A percentile compares a stretch with the other conserved stretches of the same genome.
These are phyloP conservation scores for Aphodius granarius DNA, from an alignment of 2,888 invertebrate species.

Conservation along the genomic window DNA sequence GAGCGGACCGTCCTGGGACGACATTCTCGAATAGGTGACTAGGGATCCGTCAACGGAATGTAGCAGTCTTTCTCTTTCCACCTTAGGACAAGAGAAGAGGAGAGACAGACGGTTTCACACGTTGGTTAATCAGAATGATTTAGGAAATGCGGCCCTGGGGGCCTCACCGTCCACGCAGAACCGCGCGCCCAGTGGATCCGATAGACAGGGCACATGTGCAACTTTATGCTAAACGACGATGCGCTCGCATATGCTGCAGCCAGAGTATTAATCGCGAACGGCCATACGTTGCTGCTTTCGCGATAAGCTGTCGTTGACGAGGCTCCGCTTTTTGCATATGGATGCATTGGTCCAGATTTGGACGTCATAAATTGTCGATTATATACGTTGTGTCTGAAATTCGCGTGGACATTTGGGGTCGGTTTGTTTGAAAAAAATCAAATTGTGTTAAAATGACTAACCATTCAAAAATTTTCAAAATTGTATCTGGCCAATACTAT, in stretches of 20 bases:
- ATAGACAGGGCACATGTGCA: not conserved
- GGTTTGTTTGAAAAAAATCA: no score
- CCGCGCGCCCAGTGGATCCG: not conserved
- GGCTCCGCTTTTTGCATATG: not conserved
- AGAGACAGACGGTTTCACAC: no score
- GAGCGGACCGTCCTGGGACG: not conserved
- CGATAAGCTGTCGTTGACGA: constrained; percentile 13
- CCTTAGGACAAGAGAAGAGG: no score
- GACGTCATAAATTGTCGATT: not conserved
- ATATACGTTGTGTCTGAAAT: not conserved
- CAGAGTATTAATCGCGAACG: constrained; percentile 21
- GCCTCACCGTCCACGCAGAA: not conserved
- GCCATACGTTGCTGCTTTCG: constrained; percentile 13
- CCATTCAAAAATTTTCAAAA: no score
- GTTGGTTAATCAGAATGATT: no score
- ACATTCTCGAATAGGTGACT: not conserved
- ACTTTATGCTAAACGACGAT: not conserved
- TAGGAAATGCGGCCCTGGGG: no score
- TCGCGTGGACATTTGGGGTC: not conserved
- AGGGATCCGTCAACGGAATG: no score
- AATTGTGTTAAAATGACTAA: no score
- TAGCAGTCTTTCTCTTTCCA: no score
- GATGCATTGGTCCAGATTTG: not conserved
- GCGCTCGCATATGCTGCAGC: not conserved
- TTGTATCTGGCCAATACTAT: no score